phyloP scores from a whole-genome alignment of 30 jellyfish, hydroid and myxozoan genomes.

The Mastigias papua region DNA sequence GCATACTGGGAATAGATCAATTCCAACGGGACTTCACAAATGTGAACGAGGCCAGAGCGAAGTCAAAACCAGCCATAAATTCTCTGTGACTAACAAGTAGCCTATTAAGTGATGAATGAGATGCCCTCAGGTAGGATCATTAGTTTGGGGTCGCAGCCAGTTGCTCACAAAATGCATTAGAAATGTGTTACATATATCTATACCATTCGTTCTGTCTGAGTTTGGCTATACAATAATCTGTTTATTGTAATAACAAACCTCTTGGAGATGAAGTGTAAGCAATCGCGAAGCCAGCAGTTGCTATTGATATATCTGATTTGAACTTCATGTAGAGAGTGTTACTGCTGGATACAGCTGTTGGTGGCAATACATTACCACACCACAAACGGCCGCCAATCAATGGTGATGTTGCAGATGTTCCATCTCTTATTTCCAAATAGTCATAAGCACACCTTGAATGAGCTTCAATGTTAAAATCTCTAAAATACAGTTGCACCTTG shows the following conservation, averaged over 20 bases:
- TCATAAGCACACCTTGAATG: constrained; percentile 66
- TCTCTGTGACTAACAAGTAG: too few species aligned
- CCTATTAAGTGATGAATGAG: too few species aligned
- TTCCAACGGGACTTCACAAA: too few species aligned
- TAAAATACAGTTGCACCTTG: constrained; percentile 58
- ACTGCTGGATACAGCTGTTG: constrained; percentile 47
- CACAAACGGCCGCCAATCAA: constrained; percentile 54
- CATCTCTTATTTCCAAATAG: constrained; percentile 80
- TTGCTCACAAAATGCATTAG: too few species aligned
- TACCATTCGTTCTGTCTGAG: too few species aligned
- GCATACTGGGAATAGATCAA: too few species aligned
- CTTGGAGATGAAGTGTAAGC: constrained; percentile 66
- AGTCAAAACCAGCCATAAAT: too few species aligned
- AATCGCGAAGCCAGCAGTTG: constrained; percentile 53
- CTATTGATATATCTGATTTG: constrained; percentile 42
- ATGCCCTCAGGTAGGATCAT: too few species aligned
- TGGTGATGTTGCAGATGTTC: constrained; percentile 39
- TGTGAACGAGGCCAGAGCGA: too few species aligned
- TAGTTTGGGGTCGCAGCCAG: too few species aligned
- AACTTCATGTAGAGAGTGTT: constrained; percentile 71
- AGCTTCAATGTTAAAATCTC: constrained; percentile 65
- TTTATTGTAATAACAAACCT: constrained; percentile 51
- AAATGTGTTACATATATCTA: too few species aligned
- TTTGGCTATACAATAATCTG: too few species aligned
- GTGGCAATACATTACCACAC: constrained; percentile 73